Evolutionary conservation across 2,113 vertebrate species (phyloP).

Genomic region (Cololabis saira): DNA sequence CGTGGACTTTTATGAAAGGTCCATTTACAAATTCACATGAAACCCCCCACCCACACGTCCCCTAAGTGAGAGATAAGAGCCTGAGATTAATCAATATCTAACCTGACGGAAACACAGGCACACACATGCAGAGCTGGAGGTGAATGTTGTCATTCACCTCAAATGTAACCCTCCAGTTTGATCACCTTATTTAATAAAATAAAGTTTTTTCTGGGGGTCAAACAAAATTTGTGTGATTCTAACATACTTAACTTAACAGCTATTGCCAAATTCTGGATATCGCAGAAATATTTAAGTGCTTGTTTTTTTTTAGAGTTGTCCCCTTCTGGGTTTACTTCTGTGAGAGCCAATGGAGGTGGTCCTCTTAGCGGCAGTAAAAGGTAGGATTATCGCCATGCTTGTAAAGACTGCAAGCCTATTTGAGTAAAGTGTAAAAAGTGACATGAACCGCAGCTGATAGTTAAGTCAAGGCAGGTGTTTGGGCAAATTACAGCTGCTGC

Average conservation of each 20-base stretch:
- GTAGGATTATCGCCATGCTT: constrained; percentile 79
- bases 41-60: constrained; percentile 45
- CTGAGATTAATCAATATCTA: constrained; percentile 80
- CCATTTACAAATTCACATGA: constrained; percentile 82
- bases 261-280: too few relatives aligned
- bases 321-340: constrained; percentile 44
- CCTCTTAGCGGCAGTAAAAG: constrained; percentile 79
- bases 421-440: constrained; percentile 71
- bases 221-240: too few relatives aligned
- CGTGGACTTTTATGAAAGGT: constrained; percentile 84
- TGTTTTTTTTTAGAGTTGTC: neutral
- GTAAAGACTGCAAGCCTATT: constrained; percentile 74
- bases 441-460: constrained; percentile 68
- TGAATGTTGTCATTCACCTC: constrained; percentile 21
- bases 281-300: too few relatives aligned
- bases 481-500: constrained; percentile 65
- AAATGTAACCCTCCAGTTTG: neutral
- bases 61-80: constrained; percentile 73
- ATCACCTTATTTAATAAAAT: too few relatives aligned
- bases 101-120: constrained; percentile 58
- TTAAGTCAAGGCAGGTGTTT: constrained; percentile 77
- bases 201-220: too few relatives aligned
- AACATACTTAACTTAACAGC: too few relatives aligned
- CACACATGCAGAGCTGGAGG: constrained; percentile 28
- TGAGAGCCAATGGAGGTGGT: constrained; percentile 59